A percentile compares a stretch with the other conserved stretches of the same genome.
phyloP scores from a whole-genome alignment of 2,888 invertebrate genomes.

The Buathra laborator region DNA sequence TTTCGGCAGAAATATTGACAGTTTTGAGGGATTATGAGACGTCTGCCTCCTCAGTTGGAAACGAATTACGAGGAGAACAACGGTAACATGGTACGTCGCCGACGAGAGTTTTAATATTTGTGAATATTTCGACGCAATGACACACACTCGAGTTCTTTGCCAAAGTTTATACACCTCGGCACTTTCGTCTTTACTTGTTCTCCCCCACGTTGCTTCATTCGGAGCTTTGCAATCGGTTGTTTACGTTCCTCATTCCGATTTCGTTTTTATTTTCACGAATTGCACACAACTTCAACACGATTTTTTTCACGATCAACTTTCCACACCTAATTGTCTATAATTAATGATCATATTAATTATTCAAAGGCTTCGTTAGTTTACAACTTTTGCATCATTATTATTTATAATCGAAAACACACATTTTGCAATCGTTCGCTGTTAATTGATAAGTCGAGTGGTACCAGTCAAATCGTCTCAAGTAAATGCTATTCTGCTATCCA shows the following conservation, averaged over 20 bases:
- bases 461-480: too few relatives aligned
- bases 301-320: not conserved
- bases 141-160: conserved; percentile 3
- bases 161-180: conserved; percentile 28
- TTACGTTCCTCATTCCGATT: not conserved
- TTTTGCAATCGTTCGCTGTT: not conserved
- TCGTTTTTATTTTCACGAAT: not conserved
- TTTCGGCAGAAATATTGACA: conserved; percentile 34
- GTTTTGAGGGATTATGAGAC: conserved; percentile 61
- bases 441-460: not conserved
- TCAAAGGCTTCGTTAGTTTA: not conserved
- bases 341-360: conserved; percentile 47
- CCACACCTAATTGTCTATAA: conserved; percentile 40
- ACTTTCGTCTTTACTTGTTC: not conserved
- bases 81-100: conserved; percentile 64
- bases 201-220: conserved; percentile 7
- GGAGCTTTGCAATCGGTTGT: conserved; percentile 11
- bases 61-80: conserved; percentile 58
- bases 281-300: not conserved
- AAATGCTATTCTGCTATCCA: not conserved
- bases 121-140: conserved; percentile 15
- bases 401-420: not conserved
- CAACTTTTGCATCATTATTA: not conserved
- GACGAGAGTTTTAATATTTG: not conserved
- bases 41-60: conserved; percentile 62